These are phyloP conservation scores for Drosophila sechellia DNA, from an alignment of 1,140 invertebrate species.

Conservation along the genomic window DNA sequence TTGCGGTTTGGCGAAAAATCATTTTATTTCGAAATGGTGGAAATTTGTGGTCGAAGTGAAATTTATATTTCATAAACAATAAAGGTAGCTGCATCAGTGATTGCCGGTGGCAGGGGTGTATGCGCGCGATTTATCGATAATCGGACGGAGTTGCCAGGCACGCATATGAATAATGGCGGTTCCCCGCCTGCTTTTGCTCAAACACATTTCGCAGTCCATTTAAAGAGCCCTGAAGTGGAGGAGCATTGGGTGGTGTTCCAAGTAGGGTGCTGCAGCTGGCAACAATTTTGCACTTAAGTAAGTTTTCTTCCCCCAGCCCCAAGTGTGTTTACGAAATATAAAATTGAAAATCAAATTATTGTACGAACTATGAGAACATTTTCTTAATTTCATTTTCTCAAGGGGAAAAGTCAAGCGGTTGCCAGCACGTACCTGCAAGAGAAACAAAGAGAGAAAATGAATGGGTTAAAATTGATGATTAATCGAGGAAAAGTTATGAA, in stretches of 20 bases:
- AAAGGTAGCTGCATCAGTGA: conserved; percentile 4
- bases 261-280: conserved; percentile 47
- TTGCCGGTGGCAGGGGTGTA: conserved; percentile 17
- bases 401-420: conserved; percentile 3
- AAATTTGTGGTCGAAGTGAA: conserved; percentile 62
- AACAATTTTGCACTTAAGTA: conserved; percentile 68
- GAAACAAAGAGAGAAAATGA: conserved; percentile 18
- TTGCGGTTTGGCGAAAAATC: conserved; percentile 59
- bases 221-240: conserved; percentile 55
- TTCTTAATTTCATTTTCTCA: conserved; percentile 20
- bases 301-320: conserved; percentile 9
- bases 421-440: conserved; percentile 57
- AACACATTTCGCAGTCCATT: conserved; percentile 62
- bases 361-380: conserved; percentile 33
- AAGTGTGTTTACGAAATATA: conserved; percentile 33
- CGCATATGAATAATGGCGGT: conserved; percentile 43
- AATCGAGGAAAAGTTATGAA: conserved; percentile 30
- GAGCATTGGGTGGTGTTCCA: conserved; percentile 1
- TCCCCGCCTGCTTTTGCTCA: conserved; percentile 5
- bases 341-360: conserved; percentile 72
- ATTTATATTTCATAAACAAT: conserved; percentile 42
- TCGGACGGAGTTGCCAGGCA: conserved; percentile 36
- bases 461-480: conserved; percentile 39
- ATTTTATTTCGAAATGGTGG: conserved; percentile 61
- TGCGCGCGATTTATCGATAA: conserved; percentile 27